Percentiles rank a stretch among this genome's conserved stretches.
phyloP scores from a whole-genome alignment of 2,797 vertebrate species.

The Bryconaethiops microstoma region DNA sequence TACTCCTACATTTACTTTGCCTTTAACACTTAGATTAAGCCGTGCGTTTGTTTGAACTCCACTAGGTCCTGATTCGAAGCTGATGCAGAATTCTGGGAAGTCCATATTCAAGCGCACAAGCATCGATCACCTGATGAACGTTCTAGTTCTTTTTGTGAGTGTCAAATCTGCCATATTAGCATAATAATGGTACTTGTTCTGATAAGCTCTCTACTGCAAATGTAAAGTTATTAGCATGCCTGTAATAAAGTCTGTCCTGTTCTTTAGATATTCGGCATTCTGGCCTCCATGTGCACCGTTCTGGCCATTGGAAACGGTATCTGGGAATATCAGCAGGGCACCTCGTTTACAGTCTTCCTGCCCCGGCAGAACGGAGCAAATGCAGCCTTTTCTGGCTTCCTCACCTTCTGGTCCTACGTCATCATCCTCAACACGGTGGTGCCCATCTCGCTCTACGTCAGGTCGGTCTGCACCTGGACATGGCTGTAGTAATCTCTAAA shows the following conservation, averaged over 20 bases:
- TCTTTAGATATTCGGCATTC: slow-evolving; percentile 87
- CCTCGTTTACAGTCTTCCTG: slow-evolving; percentile 83
- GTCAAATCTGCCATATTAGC: not conserved
- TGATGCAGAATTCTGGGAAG: slow-evolving; percentile 96
- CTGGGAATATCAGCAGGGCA: slow-evolving; percentile 85
- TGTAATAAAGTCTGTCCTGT: not conserved
- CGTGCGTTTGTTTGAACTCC: not conserved
- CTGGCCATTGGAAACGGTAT: slow-evolving; percentile 86
- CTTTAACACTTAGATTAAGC: not conserved
- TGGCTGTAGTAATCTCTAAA: not conserved
- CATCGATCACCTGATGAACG: slow-evolving; percentile 93
- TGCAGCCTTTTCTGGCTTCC: slow-evolving; percentile 78
- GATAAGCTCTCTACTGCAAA: not conserved
- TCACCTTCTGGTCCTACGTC: slow-evolving; percentile 94
- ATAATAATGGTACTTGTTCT: not conserved
- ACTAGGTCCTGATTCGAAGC: slow-evolving; percentile 93
- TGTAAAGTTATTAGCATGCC: not conserved
- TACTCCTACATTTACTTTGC: not conserved
- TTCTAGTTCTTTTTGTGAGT: slow-evolving; percentile 92
- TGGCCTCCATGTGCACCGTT: slow-evolving; percentile 84
- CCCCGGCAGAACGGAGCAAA: slow-evolving; percentile 77
- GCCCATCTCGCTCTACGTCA: slow-evolving; percentile 96
- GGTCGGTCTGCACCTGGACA: slow-evolving; percentile 71
- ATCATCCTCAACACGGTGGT: slow-evolving; percentile 96
- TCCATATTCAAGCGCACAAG: slow-evolving; percentile 89